Conservation (phyloP, 2,797 vertebrate genomes). For the Rhinoraja longicauda region DNA sequence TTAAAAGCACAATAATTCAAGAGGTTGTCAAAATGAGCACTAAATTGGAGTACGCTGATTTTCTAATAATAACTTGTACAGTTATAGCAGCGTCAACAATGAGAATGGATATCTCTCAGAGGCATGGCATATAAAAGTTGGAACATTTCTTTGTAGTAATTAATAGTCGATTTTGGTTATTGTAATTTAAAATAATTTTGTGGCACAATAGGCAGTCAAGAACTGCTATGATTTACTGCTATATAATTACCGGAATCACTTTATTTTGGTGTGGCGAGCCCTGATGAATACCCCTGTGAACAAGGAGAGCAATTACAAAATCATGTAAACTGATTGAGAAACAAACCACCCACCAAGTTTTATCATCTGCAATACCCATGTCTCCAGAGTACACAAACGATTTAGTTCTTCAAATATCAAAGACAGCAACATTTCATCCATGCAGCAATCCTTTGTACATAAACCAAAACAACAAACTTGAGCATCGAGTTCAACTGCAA, state of each 20-base stretch:
- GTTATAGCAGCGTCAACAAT: not conserved
- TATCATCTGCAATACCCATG: not conserved
- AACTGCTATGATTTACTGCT: not conserved
- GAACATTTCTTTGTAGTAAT: not conserved
- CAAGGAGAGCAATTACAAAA: not conserved
- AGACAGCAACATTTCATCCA: not conserved
- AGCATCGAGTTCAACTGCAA: not conserved
- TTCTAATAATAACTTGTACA: not conserved
- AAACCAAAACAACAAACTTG: not conserved
- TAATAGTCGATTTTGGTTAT: not conserved
- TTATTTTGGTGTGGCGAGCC: not conserved
- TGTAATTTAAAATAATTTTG: not conserved
- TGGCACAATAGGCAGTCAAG: not conserved
- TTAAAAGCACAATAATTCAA: not conserved
- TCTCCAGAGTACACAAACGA: not conserved
- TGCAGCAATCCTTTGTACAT: not conserved
- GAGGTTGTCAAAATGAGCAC: not conserved
- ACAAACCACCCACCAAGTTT: not conserved
- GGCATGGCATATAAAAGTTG: not conserved
- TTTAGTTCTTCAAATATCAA: not conserved
- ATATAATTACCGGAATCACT: constrained; percentile 2
- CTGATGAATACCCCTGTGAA: not conserved
- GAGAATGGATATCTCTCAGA: not conserved
- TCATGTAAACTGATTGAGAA: not conserved
- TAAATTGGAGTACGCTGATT: not conserved